phyloP scores from a whole-genome alignment of 2,113 vertebrate genomes.

The Saccopteryx bilineata region DNA sequence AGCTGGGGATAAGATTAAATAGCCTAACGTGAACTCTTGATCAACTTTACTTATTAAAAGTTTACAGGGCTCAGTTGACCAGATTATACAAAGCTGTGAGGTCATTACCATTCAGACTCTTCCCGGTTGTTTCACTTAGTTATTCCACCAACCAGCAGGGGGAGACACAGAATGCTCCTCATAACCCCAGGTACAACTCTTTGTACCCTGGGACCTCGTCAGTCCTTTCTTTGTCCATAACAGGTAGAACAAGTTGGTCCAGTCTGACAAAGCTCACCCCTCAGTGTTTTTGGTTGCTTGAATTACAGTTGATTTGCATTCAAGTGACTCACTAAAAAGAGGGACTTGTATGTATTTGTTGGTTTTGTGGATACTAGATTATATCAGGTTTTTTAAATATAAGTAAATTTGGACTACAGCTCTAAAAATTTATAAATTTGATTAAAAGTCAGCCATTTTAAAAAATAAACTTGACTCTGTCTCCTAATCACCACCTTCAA shows the following conservation, averaged over 20 bases:
- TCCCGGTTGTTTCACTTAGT: constrained; percentile 67
- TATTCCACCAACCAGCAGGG: constrained; percentile 87
- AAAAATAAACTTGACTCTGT: constrained; percentile 30
- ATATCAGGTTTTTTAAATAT: not conserved
- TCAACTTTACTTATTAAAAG: constrained; percentile 62
- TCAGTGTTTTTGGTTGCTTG: constrained; percentile 64
- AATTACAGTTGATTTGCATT: constrained; percentile 72
- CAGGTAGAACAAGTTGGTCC: constrained; percentile 53
- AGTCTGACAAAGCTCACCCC: constrained; percentile 18
- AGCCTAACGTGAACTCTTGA: constrained; percentile 68
- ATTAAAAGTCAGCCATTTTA: constrained; percentile 51
- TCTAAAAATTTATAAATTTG: constrained; percentile 51
- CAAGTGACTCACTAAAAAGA: constrained; percentile 63
- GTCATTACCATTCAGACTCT: constrained; percentile 22
- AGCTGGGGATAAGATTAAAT: constrained; percentile 40
- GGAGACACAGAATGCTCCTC: constrained; percentile 90
- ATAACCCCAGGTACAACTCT: not conserved
- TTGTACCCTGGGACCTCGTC: not conserved
- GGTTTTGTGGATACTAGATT: constrained; percentile 61
- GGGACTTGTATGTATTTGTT: constrained; percentile 1
- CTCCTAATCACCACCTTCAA: not conserved
- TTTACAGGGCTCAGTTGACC: constrained; percentile 49
- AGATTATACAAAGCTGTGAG: constrained; percentile 26
- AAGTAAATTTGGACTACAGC: not conserved
- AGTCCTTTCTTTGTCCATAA: constrained; percentile 49